phyloP scores from a whole-genome alignment of 2,888 invertebrate species.

The Synergus japonicus region DNA sequence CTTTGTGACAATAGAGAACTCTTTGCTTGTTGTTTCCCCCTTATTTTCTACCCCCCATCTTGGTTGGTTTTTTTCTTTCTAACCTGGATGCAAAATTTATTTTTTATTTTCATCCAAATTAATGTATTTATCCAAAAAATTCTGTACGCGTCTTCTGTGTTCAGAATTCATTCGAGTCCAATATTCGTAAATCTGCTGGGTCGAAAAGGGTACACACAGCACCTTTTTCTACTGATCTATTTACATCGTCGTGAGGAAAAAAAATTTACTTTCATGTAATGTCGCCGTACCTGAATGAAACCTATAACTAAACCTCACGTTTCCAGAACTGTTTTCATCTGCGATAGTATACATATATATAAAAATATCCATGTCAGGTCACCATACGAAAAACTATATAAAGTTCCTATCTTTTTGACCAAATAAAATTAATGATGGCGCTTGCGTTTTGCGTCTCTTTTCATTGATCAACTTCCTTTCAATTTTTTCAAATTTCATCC shows the following conservation, averaged over 20 bases:
- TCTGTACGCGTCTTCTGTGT: neutral
- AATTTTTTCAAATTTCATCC: neutral
- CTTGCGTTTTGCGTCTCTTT: neutral
- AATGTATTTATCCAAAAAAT: neutral
- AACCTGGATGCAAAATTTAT: neutral
- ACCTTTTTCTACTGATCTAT: neutral
- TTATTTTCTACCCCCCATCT: neutral
- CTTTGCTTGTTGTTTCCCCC: neutral
- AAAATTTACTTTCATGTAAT: neutral
- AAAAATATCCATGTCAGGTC: neutral
- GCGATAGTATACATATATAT: neutral
- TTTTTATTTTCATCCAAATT: neutral
- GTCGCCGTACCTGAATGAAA: neutral
- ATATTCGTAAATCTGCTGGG: slow-evolving; percentile 1
- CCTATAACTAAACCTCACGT: neutral
- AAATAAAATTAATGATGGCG: neutral
- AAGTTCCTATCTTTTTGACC: neutral
- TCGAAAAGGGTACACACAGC: neutral
- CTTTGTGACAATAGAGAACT: neutral
- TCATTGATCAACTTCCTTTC: neutral
- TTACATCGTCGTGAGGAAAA: neutral
- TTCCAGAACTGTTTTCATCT: neutral
- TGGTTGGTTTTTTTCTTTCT: neutral
- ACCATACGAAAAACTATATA: neutral
- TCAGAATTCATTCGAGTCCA: neutral